Evolutionary conservation across 92 coral and sea anemone genomes (phyloP).

Genomic region (Siderastrea siderea): DNA sequence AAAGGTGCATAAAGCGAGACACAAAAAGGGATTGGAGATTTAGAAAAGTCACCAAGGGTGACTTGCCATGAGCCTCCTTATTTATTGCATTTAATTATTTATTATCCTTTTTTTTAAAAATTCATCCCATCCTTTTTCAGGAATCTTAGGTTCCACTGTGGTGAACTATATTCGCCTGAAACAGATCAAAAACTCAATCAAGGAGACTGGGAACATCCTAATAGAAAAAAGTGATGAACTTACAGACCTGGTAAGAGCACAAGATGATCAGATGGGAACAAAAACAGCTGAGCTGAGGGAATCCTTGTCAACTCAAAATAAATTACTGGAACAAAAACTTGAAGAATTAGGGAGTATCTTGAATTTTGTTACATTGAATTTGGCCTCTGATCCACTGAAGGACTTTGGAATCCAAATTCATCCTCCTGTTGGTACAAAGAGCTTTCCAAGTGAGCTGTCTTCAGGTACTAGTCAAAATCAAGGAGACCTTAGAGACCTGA

Average conservation of each 20-base stretch:
- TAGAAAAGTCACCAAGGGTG: no score
- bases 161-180: constrained; percentile 88
- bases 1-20: no score
- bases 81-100: not conserved
- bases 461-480: not conserved
- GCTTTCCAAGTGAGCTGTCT: constrained; percentile 3
- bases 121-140: constrained; percentile 36
- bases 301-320: constrained; percentile 54
- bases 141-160: constrained; percentile 90
- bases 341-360: constrained; percentile 70
- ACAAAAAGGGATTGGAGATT: no score
- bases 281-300: constrained; percentile 55
- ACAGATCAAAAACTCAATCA: constrained; percentile 89
- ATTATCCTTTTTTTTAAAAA: not conserved
- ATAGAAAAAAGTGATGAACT: constrained; percentile 82
- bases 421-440: constrained; percentile 2
- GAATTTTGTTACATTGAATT: constrained; percentile 69
- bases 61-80: no score
- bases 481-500: not conserved
- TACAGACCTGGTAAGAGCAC: constrained; percentile 60
- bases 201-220: constrained; percentile 75
- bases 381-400: constrained; percentile 34
- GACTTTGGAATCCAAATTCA: constrained; percentile 42
- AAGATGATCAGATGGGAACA: constrained; percentile 52
- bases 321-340: constrained; percentile 66